A percentile compares a stretch with the other conserved stretches of the same genome.
phyloP scores from a whole-genome alignment of 2,888 invertebrate genomes.

The Melanchra persicariae region DNA sequence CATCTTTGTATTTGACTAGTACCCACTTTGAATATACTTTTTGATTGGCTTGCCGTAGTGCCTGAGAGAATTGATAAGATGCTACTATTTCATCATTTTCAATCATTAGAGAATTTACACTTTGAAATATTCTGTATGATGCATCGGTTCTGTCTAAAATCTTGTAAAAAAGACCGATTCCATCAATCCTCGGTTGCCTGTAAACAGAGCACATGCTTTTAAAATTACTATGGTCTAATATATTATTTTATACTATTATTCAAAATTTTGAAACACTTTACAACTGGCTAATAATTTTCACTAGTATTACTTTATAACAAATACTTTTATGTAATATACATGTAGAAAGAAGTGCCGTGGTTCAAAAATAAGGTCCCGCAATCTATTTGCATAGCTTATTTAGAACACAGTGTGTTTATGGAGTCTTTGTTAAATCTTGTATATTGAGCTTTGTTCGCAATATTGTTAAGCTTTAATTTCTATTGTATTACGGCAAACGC shows the following conservation, averaged over 20 bases:
- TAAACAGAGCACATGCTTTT: slow-evolving; percentile 21
- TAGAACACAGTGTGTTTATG: neutral
- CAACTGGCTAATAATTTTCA: slow-evolving; percentile 12
- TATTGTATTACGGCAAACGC: slow-evolving; percentile 41
- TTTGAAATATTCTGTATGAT: neutral
- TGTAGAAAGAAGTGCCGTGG: neutral
- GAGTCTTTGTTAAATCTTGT: slow-evolving; percentile 31
- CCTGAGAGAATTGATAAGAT: neutral
- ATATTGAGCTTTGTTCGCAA: slow-evolving; percentile 54
- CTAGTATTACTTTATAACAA: slow-evolving; percentile 7
- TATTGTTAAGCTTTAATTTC: slow-evolving; percentile 61
- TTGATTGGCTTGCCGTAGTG: slow-evolving; percentile 4
- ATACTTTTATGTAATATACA: slow-evolving; percentile 23
- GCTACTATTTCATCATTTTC: neutral
- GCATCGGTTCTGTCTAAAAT: slow-evolving; percentile 3
- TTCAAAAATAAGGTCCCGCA: neutral
- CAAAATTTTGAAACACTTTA: slow-evolving; percentile 27
- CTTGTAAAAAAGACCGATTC: neutral
- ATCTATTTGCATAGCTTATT: slow-evolving; percentile 2
- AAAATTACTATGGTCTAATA: slow-evolving; percentile 43
- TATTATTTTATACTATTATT: slow-evolving; percentile 34
- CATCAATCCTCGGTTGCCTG: slow-evolving; percentile 38
- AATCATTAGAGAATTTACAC: neutral
- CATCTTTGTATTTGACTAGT: neutral
- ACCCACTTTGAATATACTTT: neutral